Percentiles rank a stretch among this genome's conserved stretches.
Evolutionary conservation across 2,888 invertebrate genomes (phyloP).

Genomic region (Philonicus albiceps): DNA sequence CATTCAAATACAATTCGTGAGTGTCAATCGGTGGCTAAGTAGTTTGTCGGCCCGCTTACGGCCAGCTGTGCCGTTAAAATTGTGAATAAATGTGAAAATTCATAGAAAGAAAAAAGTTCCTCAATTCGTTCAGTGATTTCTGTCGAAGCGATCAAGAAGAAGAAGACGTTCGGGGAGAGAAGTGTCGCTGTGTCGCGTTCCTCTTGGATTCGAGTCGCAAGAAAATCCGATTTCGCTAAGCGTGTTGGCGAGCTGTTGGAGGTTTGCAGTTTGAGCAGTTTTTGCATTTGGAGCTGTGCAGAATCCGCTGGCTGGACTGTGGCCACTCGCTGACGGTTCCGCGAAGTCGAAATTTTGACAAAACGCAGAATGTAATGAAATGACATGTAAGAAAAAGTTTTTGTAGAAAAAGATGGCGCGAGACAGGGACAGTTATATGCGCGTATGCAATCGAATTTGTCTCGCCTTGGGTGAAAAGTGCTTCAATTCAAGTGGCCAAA

Average conservation of each 20-base stretch:
- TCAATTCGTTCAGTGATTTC: constrained; percentile 28
- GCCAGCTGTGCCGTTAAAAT: background rate
- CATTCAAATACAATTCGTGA: constrained; percentile 11
- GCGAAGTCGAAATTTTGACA: background rate
- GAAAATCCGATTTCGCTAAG: background rate
- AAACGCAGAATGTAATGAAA: constrained; percentile 37
- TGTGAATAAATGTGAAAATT: constrained; percentile 36
- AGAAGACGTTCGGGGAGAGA: constrained; percentile 5
- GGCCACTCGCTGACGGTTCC: background rate
- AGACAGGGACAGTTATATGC: background rate
- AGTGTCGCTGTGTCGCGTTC: constrained; percentile 17
- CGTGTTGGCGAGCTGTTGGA: background rate
- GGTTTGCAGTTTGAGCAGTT: background rate
- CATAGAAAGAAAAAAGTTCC: constrained; percentile 11
- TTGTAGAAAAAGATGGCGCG: background rate
- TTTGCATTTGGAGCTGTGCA: background rate
- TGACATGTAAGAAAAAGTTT: constrained; percentile 40
- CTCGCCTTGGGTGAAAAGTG: background rate
- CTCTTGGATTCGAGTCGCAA: background rate
- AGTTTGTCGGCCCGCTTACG: background rate
- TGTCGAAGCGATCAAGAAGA: constrained; percentile 34
- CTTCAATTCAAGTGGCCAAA: background rate
- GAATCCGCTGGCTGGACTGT: background rate
- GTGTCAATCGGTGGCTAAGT: background rate
- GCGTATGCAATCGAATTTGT: constrained; percentile 2